These are phyloP conservation scores for Tachysurus vachellii DNA, from an alignment of 2,113 vertebrate species.

Conservation along the genomic window DNA sequence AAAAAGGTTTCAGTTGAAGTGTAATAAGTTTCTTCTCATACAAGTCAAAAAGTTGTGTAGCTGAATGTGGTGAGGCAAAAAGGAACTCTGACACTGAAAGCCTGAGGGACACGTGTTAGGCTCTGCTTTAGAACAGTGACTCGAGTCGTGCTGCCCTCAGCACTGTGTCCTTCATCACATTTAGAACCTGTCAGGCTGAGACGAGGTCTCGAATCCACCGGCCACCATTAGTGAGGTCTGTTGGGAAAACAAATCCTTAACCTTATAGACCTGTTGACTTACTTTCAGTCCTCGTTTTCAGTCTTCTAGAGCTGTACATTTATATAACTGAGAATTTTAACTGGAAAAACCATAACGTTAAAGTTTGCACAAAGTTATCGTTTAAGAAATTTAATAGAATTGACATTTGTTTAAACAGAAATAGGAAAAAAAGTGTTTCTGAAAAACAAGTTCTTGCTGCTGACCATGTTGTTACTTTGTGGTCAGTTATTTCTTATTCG, in stretches of 20 bases:
- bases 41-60: conserved; percentile 27
- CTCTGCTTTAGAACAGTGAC: conserved; percentile 4
- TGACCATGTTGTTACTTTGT: not conserved
- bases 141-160: conserved; percentile 9
- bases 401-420: too few species aligned
- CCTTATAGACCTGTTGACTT: not conserved
- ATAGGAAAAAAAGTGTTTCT: not conserved
- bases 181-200: conserved; percentile 16
- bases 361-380: not conserved
- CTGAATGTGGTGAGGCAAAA: not conserved
- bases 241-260: not conserved
- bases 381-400: not conserved
- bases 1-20: conserved; percentile 15
- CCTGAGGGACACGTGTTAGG: conserved; percentile 10
- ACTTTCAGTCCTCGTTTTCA: not conserved
- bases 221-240: not conserved
- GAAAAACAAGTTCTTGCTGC: too few species aligned
- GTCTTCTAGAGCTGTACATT: not conserved
- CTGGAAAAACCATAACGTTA: too few species aligned
- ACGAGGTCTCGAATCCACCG: not conserved
- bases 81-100: not conserved
- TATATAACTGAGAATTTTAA: not conserved
- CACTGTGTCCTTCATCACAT: conserved; percentile 16
- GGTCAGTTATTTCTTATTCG: not conserved
- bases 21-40: not conserved